Conservation (phyloP, 2,888 invertebrate genomes). For the Ochropleura plecta region DNA sequence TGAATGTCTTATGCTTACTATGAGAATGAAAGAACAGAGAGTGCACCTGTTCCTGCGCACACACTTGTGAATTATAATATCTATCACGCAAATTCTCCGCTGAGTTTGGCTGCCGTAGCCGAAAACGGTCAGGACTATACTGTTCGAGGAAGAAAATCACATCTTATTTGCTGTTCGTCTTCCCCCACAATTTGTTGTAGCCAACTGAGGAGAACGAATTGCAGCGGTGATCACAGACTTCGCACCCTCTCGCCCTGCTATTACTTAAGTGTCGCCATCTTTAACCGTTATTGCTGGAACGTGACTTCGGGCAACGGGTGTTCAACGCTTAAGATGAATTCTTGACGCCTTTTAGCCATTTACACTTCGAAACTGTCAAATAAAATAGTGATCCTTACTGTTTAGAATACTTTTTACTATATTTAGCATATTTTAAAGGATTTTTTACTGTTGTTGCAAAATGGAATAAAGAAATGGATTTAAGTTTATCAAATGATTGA, state of each 20-base stretch:
- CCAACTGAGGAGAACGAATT: slow-evolving; percentile 40
- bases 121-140: too few relatives aligned
- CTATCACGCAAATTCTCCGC: too few relatives aligned
- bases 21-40: too few relatives aligned
- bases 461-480: background rate
- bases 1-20: too few relatives aligned
- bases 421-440: background rate
- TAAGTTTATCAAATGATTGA: background rate
- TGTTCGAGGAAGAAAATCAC: background rate
- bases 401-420: background rate
- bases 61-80: too few relatives aligned
- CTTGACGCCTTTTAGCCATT: background rate
- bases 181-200: slow-evolving; percentile 17
- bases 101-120: too few relatives aligned
- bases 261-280: slow-evolving; percentile 43
- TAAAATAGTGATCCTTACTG: background rate
- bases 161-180: slow-evolving; percentile 1
- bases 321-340: slow-evolving; percentile 14
- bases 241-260: slow-evolving; percentile 31
- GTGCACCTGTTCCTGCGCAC: too few relatives aligned
- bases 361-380: background rate
- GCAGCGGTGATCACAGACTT: slow-evolving; percentile 43
- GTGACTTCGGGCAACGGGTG: slow-evolving; percentile 37
- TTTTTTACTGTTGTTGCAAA: background rate
- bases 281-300: slow-evolving; percentile 47